Base-by-base conservation (phyloP, 2,113 vertebrate genomes). In the Nerophis ophidion region DNA sequence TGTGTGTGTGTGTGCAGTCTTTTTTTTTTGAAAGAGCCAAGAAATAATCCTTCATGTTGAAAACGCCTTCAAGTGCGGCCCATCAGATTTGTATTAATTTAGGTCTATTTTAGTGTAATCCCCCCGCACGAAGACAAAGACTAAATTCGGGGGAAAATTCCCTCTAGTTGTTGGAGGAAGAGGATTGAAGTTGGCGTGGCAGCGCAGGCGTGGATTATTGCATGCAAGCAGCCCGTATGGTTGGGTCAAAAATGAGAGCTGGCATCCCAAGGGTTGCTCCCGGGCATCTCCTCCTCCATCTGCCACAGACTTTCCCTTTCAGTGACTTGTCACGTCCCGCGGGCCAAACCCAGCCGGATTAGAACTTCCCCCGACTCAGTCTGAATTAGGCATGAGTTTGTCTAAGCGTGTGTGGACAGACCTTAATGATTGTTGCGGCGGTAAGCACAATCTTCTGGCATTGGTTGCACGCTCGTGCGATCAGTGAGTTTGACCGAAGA, bases 201-300 rank as follows among this genome's bases (percentile, higher is more conserved):
- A 19, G 47, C 55, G 63, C 26, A 26, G 58, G 45, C 48, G 63
- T 57, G 80, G 76, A 77, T 84, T 72, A 75, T 70, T 77, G 67
- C 79, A 72, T 66, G 36, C 33, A 72, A 83, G 74, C 68, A 42
- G 65, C 57, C 83, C 80, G 72, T 84, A 83, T 80, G 81, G 63
- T 68, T 80, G 86, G 86, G 89, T 76, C 76, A 80, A 54, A 84
- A 83, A 83, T 54, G 45, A 76, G 80, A 71, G 75, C 79, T 75
- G 46, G 71, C 73, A 84, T 89, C 86, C 86, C 88, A 85, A 83
- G 71, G 63, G 74, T 57, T 48, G 82, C 85, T 84, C 65, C 53
- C 79, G 34, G 84, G 86, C 86, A 87, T 81, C 70, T 71, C 62
- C 84, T 76, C 75, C 71, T 79, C 88, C 88, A 87, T 90, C 88